Conservation (phyloP, 1,140 invertebrate genomes). For the Phymastichus coffea region DNA sequence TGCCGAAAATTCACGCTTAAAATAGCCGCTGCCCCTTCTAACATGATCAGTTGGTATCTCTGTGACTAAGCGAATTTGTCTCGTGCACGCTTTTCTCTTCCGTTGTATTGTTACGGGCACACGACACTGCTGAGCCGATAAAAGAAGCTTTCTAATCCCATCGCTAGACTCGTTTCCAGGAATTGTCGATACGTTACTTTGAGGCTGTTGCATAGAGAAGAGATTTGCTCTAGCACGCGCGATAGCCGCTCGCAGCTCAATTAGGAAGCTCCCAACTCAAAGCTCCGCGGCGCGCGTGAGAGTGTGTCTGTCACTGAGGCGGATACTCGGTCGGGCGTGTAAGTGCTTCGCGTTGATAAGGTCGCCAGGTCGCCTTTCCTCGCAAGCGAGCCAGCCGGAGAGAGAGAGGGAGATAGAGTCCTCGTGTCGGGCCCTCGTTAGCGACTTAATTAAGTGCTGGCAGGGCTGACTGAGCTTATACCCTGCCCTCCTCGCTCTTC, state of each 20-base stretch:
- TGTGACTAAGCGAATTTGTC: slow-evolving; percentile 31
- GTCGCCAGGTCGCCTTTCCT: no score
- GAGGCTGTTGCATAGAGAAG: no score
- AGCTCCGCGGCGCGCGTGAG: neutral
- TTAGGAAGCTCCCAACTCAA: neutral
- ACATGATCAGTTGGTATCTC: slow-evolving; percentile 33
- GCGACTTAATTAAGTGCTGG: slow-evolving; percentile 19
- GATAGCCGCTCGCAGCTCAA: neutral
- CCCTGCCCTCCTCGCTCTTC: no score
- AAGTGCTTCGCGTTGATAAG: slow-evolving; percentile 11
- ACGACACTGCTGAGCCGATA: no score
- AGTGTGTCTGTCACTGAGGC: neutral
- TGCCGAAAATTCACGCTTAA: slow-evolving; percentile 28
- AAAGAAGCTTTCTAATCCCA: no score
- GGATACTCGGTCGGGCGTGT: slow-evolving; percentile 4
- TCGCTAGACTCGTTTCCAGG: no score
- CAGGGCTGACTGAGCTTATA: no score
- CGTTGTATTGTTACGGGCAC: no score
- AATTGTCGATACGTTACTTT: no score
- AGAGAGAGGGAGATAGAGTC: neutral
- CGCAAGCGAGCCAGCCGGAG: no score
- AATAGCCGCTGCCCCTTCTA: slow-evolving; percentile 32
- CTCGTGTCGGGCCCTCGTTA: neutral
- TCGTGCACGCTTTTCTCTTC: no score
- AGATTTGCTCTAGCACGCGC: neutral